These are phyloP conservation scores for Chalcis sispes DNA, from an alignment of 2,888 invertebrate genomes.

Conservation along the genomic window DNA sequence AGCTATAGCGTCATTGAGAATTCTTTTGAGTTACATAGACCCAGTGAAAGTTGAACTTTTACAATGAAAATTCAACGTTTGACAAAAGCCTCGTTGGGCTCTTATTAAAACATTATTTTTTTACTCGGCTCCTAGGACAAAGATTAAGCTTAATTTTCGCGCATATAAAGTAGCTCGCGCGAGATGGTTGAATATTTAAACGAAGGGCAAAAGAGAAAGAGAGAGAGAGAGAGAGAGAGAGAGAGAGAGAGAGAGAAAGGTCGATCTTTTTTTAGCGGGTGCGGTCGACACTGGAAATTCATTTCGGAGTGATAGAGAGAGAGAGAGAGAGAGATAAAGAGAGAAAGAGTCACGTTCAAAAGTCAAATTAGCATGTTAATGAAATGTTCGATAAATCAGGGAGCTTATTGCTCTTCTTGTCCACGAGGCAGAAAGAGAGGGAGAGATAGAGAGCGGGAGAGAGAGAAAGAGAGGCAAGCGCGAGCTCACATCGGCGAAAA, in stretches of 20 bases:
- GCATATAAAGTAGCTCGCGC: constrained; percentile 15
- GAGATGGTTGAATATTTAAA: constrained; percentile 43
- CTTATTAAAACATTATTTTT: constrained; percentile 16
- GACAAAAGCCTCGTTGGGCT: background rate
- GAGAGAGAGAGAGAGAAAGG: background rate
- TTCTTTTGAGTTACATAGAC: too few species aligned
- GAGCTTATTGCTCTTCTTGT: constrained; percentile 61
- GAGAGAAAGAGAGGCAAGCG: too few species aligned
- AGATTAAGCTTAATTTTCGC: constrained; percentile 33
- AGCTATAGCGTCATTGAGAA: too few species aligned
- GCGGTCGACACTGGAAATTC: constrained; percentile 40
- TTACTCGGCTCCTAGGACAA: background rate
- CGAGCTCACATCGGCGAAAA: constrained; percentile 67
- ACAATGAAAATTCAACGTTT: background rate
- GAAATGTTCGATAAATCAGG: constrained; percentile 67
- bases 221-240: background rate
- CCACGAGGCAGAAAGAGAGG: constrained; percentile 49
- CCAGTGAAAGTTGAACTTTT: background rate
- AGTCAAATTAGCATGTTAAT: constrained; percentile 68
- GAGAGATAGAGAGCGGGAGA: constrained; percentile 46
- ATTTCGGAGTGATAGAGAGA: constrained; percentile 29
- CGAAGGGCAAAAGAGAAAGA: background rate
- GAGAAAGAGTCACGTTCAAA: constrained; percentile 57
- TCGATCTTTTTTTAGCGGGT: constrained; percentile 24
- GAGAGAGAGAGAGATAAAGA: background rate